Evolutionary conservation across 2,797 vertebrate genomes (phyloP), one percentile per base, ranked within the genome.

Genomic region (Xyrichtys novacula): DNA sequence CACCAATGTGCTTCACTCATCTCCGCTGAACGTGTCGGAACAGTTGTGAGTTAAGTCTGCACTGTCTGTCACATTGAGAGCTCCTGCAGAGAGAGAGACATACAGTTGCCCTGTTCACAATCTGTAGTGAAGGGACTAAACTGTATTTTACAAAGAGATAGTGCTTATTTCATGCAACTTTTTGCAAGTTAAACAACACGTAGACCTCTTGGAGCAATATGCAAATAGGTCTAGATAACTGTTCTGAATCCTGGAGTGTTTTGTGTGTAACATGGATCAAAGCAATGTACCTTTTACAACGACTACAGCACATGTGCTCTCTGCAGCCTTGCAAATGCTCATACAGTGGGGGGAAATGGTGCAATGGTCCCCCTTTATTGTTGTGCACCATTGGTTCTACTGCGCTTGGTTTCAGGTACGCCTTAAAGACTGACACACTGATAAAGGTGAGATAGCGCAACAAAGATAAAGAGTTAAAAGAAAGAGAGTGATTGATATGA

Each of bases 61-160:
- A 0, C 71, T 40, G 74, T 52, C 73, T 72, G 80, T 74, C 76
- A 73, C 74, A 61, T 73, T 46, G 38, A 15, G 65, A 57, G 64
- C 58, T 80, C 71, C 74, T 26, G 48, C 63, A 25, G 75, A 61
- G 64, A 55, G 70, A 72, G 3, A 53, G 42, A 77, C 69, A 19
- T 25, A 7, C 50, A 65, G 44, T 20, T 4, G 11, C 20, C 43
- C 12, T 44, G 43, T 44, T 10, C 22, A 44, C 12, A 5, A 5
- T 44, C 43, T 1, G 20, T 44, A 5, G 43, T 12, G 9, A 11
- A 14, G 9, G 39, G 39, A 8, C n/a, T 2, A 19, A 20, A 42
- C 7, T 20, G 8, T n/a, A 42, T n/a, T 42, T 42, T 42, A 7
- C 17, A 42, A 44, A 11, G 10, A 12, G 11, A 44, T 10, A 1